Conservation (phyloP, 2,113 vertebrate genomes). For the Cebus imitator region DNA sequence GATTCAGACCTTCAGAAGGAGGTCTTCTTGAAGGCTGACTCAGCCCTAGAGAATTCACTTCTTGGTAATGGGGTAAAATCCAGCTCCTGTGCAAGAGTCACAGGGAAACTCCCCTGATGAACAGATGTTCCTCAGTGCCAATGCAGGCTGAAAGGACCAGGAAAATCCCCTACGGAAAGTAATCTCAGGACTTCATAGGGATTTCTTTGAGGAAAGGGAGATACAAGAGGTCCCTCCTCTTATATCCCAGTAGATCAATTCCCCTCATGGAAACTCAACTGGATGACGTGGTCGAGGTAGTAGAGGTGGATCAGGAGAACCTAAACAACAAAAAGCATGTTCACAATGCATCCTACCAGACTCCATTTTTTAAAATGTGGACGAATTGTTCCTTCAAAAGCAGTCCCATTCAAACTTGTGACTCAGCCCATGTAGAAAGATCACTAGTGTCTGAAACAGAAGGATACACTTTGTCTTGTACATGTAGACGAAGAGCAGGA, state of each 20-base stretch:
- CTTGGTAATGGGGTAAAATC: neutral
- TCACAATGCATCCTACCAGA: constrained; percentile 62
- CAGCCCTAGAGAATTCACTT: neutral
- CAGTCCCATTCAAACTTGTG: neutral
- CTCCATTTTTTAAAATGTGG: constrained; percentile 69
- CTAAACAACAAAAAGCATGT: constrained; percentile 52
- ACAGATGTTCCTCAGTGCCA: neutral
- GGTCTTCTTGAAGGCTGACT: neutral
- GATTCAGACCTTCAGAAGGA: neutral
- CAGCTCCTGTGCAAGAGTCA: neutral
- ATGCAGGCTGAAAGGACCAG: neutral
- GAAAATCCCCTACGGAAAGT: constrained; percentile 82
- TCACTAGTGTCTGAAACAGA: neutral
- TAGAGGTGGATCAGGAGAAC: constrained; percentile 70
- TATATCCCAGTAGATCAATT: constrained; percentile 81
- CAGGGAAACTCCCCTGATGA: neutral
- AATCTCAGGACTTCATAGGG: constrained; percentile 86
- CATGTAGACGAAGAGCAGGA: neutral
- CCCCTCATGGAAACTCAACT: constrained; percentile 79
- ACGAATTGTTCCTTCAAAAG: constrained; percentile 2
- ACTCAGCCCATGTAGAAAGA: neutral
- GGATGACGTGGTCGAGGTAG: constrained; percentile 72
- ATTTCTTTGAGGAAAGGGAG: constrained; percentile 72
- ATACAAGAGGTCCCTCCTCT: constrained; percentile 74
- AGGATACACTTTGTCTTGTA: neutral